These are phyloP conservation scores for Archips crataeganus DNA, from an alignment of 2,888 invertebrate species.

Conservation along the genomic window DNA sequence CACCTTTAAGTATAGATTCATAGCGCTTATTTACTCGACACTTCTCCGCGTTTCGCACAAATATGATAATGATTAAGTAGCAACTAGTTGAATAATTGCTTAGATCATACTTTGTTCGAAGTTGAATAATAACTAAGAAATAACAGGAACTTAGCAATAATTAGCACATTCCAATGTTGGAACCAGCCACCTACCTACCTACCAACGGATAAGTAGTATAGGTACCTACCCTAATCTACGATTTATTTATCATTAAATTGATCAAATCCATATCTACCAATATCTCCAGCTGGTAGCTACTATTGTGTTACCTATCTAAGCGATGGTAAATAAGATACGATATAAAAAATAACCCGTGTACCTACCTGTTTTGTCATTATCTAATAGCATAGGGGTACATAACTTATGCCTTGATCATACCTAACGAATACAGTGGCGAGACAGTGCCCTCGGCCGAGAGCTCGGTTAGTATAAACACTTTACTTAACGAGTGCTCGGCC, in stretches of 20 bases:
- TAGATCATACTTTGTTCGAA: background rate
- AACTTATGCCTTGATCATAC: no score
- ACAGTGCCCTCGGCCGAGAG: no score
- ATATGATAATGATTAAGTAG: background rate
- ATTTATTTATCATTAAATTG: slow-evolving; percentile 1
- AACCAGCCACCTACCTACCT: no score
- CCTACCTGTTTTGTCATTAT: no score
- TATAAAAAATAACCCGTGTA: background rate
- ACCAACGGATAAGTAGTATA: background rate
- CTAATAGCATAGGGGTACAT: no score
- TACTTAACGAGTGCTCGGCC: no score
- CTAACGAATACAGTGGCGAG: no score
- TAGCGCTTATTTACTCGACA: no score
- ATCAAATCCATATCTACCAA: background rate
- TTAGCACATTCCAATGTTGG: background rate
- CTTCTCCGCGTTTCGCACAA: no score
- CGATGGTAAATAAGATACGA: background rate
- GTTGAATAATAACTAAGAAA: background rate
- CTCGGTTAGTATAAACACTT: no score
- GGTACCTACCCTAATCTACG: background rate
- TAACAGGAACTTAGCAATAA: background rate
- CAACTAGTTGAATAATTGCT: background rate
- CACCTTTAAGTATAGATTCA: no score
- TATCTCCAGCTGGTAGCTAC: slow-evolving; percentile 4
- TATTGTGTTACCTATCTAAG: slow-evolving; percentile 1